Percentiles rank a stretch among this genome's conserved stretches.
phyloP scores from a whole-genome alignment of 1,140 invertebrate genomes.

The Aleiodes sp. region DNA sequence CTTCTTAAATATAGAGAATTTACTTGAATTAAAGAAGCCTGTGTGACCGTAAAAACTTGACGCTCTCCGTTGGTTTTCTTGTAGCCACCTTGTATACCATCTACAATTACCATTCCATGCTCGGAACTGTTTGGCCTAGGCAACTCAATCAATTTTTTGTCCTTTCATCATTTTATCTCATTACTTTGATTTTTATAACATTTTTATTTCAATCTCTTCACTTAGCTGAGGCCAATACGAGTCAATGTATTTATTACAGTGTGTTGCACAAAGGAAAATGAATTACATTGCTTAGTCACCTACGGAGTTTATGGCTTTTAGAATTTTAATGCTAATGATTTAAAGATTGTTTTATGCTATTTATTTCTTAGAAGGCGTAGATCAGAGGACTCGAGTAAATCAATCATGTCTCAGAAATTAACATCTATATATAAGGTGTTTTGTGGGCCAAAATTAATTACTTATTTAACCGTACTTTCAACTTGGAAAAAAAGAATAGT shows the following conservation, averaged over 20 bases:
- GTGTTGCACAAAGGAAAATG: background rate
- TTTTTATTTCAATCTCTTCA: background rate
- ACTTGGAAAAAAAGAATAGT: too few relatives aligned
- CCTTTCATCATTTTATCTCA: background rate
- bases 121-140: background rate
- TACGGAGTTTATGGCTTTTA: background rate
- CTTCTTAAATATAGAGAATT: background rate
- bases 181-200: background rate
- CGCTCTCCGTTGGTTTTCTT: background rate
- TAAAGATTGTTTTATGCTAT: background rate
- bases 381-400: background rate
- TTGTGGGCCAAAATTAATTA: too few relatives aligned
- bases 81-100: background rate
- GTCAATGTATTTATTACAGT: slow-evolving; percentile 14
- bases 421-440: too few relatives aligned
- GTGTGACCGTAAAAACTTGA: slow-evolving; percentile 13
- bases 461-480: too few relatives aligned
- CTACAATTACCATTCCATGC: background rate
- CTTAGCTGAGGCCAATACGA: background rate
- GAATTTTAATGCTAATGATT: background rate
- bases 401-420: slow-evolving; percentile 10
- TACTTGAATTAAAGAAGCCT: background rate
- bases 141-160: slow-evolving; percentile 5
- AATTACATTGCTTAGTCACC: background rate
- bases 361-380: background rate